Evolutionary conservation across 2,797 vertebrate species (phyloP).

Genomic region (Helostoma temminkii): DNA sequence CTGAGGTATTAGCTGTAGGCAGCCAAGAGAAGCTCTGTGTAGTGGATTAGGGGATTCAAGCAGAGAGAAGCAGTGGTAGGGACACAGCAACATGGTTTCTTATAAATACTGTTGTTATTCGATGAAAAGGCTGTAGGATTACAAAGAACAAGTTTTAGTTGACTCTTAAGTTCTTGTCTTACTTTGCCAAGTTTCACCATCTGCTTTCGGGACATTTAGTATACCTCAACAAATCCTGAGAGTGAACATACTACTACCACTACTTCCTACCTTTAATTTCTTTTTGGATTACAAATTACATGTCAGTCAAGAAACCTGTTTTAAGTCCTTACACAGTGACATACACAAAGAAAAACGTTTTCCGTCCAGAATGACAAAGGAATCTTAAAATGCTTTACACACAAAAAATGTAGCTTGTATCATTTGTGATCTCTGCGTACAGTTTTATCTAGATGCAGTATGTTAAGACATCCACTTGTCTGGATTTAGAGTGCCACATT

Average conservation of each 20-base stretch:
- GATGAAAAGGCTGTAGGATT: conserved; percentile 40
- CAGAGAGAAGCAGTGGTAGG: conserved; percentile 23
- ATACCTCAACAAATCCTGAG: conserved; percentile 23
- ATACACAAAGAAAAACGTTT: background rate
- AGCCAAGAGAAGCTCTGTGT: conserved; percentile 26
- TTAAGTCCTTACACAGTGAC: background rate
- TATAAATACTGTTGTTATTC: conserved; percentile 45
- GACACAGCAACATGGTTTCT: conserved; percentile 24
- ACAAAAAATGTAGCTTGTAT: background rate
- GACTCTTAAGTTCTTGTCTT: conserved; percentile 42
- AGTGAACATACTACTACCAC: conserved; percentile 5
- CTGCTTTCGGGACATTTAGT: conserved; percentile 33
- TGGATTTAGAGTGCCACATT: no score
- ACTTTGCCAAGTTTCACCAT: conserved; percentile 44
- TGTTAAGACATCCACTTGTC: no score
- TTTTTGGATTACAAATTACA: background rate
- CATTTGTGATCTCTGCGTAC: background rate
- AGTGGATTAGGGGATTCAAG: conserved; percentile 57
- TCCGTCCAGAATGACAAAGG: no score
- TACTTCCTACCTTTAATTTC: background rate
- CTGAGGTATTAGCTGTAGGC: conserved; percentile 51
- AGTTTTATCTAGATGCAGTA: no score
- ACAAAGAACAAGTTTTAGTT: conserved; percentile 36
- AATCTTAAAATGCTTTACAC: conserved; percentile 1
- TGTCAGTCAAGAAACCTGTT: background rate